Base-by-base conservation (phyloP, 2,888 invertebrate species). In the Tenthredo mesomela region DNA sequence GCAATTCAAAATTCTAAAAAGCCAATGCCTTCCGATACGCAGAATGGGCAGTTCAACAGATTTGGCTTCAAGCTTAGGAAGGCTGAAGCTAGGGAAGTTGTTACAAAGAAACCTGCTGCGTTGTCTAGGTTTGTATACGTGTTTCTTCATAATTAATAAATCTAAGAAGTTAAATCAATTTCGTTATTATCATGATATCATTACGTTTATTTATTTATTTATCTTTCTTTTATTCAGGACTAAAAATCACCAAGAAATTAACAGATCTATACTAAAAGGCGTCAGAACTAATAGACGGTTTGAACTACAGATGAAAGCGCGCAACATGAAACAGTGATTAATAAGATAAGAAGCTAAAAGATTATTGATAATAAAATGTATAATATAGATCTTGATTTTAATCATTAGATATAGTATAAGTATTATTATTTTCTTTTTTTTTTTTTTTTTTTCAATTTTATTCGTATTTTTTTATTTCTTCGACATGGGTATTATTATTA, bases 281-380 rank as follows among this genome's bases (percentile, higher is more conserved):
- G 96, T 97, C 0, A 93, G 97, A 58, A 95, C 95, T 0, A 97
- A 97, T 92, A 94, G 96, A 61, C 94, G 97, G 70, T 97, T 97
- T 88, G 96, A 97, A 84, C 91, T 97, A 84, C 95, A 96, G 89
- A 97, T 96, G 96, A 94, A 95, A 88, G 94, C 95, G 92, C 94
- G 96, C 33, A 95, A 95, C 87, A 88, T 95, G 6, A 88, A 88
- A 7, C 9, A 12, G 15, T 86, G 82, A 86, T 71, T 37, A 37
- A 37, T 33, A 83, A 65, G 65, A 21, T 21, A 21, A 4, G 9
- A 61, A n/a, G n/a, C n/a, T n/a, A n/a, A n/a, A 12, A 80, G 33
- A 80, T 61, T 61, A 78, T 33, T 12, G 15, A 0, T 29, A 37
- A 50, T 10, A 58, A 37, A 50, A n/a, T 54, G 12, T 29, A 29